A percentile compares a stretch with the other conserved stretches of the same genome.
Evolutionary conservation across 1,140 invertebrate genomes (phyloP).

Genomic region (Melitaea cinxia): DNA sequence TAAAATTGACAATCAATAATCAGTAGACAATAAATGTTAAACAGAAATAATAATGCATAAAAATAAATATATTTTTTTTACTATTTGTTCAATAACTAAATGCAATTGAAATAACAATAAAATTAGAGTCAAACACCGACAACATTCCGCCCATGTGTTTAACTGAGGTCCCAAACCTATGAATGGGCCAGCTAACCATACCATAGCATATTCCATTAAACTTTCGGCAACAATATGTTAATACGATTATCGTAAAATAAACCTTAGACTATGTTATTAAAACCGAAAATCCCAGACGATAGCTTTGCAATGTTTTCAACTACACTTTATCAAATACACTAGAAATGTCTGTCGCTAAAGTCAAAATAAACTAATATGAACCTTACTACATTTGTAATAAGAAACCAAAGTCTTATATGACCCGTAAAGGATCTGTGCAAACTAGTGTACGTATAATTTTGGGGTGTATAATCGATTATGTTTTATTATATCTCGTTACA

Average conservation of each 20-base stretch:
- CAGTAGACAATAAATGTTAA: conserved; percentile 56
- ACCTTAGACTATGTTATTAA: conserved; percentile 4
- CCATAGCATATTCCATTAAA: conserved; percentile 22
- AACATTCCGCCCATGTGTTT: conserved; percentile 69
- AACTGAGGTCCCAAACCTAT: conserved; percentile 48
- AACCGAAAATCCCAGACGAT: neutral
- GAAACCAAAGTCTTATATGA: neutral
- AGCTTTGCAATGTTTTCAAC: neutral
- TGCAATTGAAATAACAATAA: conserved; percentile 74
- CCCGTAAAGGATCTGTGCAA: conserved; percentile 6
- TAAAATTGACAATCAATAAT: conserved; percentile 46
- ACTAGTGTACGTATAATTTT: conserved; percentile 57
- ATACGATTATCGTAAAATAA: neutral
- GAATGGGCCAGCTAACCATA: conserved; percentile 69
- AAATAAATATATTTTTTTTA: conserved; percentile 54
- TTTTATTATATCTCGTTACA: conserved; percentile 66
- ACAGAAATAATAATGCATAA: conserved; percentile 64
- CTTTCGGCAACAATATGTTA: conserved; percentile 13
- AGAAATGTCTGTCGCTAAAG: neutral
- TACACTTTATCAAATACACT: neutral
- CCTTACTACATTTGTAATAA: conserved; percentile 31
- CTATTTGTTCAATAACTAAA: conserved; percentile 53
- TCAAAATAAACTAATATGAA: conserved; percentile 29
- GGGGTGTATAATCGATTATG: conserved; percentile 74
- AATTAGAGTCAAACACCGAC: conserved; percentile 67